Evolutionary conservation across 2,113 vertebrate species (phyloP), one percentile per base, ranked within the genome.

Genomic region (Mesocricetus auratus): DNA sequence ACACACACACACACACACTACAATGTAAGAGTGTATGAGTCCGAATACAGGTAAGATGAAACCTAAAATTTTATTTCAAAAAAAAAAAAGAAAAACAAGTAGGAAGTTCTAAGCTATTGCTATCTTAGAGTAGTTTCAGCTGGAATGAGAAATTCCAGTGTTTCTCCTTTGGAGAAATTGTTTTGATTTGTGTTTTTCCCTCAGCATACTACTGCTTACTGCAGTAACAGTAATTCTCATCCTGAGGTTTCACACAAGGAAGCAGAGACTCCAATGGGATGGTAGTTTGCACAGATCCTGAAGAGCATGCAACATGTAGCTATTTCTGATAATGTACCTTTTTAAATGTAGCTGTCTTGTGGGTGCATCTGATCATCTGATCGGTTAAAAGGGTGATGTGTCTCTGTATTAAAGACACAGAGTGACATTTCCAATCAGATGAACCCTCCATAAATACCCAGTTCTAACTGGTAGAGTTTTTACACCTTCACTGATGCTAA

Each of bases 351-450:
- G 93, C 96, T 97, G 89, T 97, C 96, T 98, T 97, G 97, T 86
- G 86, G 94, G 91, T 95, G 83, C 64, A 96, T 97, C 98, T 98
- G 79, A 97, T 97, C 97, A 98, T 97, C 98, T 98, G 79, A 97
- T 97, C 97, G 98, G 86, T 96, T 97, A 97, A 97, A 98, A 98
- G 88, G 94, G 75, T 98, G 97, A 97, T 90, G 97, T 97, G 97
- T 97, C 91, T 98, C 93, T 47, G 10, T 98, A 97, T 97, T 98
- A 98, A 98, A 97, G 97, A 99, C 98, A 98, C 97, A 98, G 50
- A 97, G 91, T 86, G 89, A 97, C 92, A 95, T 97, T 85, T 93
- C 96, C 86, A 97, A 95, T 94, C 88, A 97, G 93, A 97, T 97
- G 93, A 97, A 96, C 73, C 89, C 90, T 85, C 97, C 93, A 94